Base-by-base conservation (phyloP, 2,888 invertebrate genomes). In the Drosophila nr. perissopoda region DNA sequence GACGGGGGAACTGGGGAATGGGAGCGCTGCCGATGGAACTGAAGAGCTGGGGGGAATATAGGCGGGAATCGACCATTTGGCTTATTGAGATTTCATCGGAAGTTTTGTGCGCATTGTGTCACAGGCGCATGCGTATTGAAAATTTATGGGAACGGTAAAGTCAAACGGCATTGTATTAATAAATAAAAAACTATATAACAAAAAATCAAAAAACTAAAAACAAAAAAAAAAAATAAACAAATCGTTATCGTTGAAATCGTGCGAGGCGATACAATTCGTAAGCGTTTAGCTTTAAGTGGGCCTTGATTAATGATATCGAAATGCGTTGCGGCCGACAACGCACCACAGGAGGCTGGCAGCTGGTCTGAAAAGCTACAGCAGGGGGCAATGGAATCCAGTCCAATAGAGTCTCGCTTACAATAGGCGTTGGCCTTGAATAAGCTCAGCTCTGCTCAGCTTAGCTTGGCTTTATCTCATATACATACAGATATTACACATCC, bases 111-210 rank as follows among this genome's bases (percentile, higher is more conserved):
- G 74, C 72, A 73, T 89, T 88, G 86, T 70, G 84, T 81, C 81
- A 78, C 61, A 73, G 72, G 56, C 89, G 89, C 90, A 85, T 85
- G 85, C 85, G 90, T 88, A 70, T 72, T 60, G 60, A 70, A 61
- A 88, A 89, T 85, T 85, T 89, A 89, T 85, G 90, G 75, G 65
- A 88, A 88, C 88, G 83, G 86, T 89, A 85, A 88, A 85, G 78
- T 53, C 78, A 82, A 88, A 80, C 73, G 85, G 82, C 84, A 87
- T 89, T 89, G 84, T 87, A 88, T 80, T 82, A 87, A 87, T 87
- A 87, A 77, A 69, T 80, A 71, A 56, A n/a, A 33, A 64, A 64
- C n/a, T n/a, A 59, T 56, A 29, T 38, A 67, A 58, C 13, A 16
- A 63, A 59, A 33, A 61, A 66, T 65, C 62, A 53, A 76, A 58